These are phyloP conservation scores for Scortum barcoo DNA, from an alignment of 2,113 vertebrate genomes.

Conservation along the genomic window DNA sequence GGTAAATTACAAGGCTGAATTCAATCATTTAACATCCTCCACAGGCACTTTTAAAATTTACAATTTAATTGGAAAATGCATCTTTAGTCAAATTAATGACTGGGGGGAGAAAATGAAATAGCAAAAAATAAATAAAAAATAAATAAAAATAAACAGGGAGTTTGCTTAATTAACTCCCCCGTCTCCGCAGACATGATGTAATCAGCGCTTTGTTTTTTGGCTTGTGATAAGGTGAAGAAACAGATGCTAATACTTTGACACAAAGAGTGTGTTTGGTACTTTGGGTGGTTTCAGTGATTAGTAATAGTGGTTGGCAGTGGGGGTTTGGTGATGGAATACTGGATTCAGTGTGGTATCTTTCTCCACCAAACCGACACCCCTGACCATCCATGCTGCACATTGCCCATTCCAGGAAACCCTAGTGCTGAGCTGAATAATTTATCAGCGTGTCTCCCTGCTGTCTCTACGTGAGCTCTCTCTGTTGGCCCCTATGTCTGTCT, in stretches of 20 bases:
- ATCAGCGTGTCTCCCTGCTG: constrained; percentile 53
- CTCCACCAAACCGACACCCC: constrained; percentile 8
- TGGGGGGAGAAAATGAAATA: constrained; percentile 7
- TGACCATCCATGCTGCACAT: neutral
- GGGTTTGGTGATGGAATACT: constrained; percentile 3
- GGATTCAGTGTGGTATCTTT: neutral
- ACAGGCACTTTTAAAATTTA: constrained; percentile 39
- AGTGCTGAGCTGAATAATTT: constrained; percentile 66
- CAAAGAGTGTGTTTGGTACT: neutral
- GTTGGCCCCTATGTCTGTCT: constrained; percentile 44
- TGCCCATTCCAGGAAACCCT: constrained; percentile 57
- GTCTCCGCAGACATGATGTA: constrained; percentile 10
- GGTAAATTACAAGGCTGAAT: constrained; percentile 35
- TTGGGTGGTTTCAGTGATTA: neutral
- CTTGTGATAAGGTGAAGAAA: neutral
- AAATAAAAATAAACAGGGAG: constrained; percentile 5
- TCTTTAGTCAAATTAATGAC: constrained; percentile 56
- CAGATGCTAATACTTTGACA: neutral
- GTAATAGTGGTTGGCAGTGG: neutral
- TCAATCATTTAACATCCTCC: constrained; percentile 53
- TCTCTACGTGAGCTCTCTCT: constrained; percentile 40
- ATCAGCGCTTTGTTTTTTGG: neutral
- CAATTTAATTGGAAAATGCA: constrained; percentile 50
- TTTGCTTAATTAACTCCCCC: constrained; percentile 15
- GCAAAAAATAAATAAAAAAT: neutral